Evolutionary conservation across 1,140 invertebrate genomes (phyloP).

Genomic region (Papilio glaucus): DNA sequence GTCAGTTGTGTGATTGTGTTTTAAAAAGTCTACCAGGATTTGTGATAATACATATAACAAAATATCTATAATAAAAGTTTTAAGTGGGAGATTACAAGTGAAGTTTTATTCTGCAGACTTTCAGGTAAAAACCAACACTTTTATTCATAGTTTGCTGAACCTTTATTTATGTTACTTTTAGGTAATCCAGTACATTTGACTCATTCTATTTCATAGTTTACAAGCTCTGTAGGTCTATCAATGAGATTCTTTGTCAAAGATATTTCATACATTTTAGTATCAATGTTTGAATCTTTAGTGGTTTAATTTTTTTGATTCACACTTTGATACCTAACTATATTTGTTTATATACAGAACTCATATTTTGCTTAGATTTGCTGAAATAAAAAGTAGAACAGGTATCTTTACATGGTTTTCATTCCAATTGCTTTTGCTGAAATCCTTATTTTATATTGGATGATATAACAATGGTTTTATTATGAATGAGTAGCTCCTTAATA

Average conservation of each 20-base stretch:
- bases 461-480: too few species aligned
- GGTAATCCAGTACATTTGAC: neutral
- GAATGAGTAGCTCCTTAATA: too few species aligned
- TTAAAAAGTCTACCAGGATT: slow-evolving; percentile 84
- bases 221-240: neutral
- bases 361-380: neutral
- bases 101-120: slow-evolving; percentile 79
- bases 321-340: neutral
- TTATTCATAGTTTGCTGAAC: slow-evolving; percentile 19
- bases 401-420: neutral
- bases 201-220: neutral
- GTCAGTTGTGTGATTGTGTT: slow-evolving; percentile 84
- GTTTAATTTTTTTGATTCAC: neutral
- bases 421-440: too few species aligned
- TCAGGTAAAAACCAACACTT: slow-evolving; percentile 66
- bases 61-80: slow-evolving; percentile 85
- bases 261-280: neutral
- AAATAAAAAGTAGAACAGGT: neutral
- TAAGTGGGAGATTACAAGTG: slow-evolving; percentile 83
- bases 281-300: neutral
- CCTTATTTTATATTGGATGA: too few species aligned
- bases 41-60: slow-evolving; percentile 85
- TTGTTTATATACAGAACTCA: neutral
- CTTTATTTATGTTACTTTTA: neutral
- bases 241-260: neutral